Base-by-base conservation (phyloP, 2,888 invertebrate species). In the Lamellibrachia satsuma region DNA sequence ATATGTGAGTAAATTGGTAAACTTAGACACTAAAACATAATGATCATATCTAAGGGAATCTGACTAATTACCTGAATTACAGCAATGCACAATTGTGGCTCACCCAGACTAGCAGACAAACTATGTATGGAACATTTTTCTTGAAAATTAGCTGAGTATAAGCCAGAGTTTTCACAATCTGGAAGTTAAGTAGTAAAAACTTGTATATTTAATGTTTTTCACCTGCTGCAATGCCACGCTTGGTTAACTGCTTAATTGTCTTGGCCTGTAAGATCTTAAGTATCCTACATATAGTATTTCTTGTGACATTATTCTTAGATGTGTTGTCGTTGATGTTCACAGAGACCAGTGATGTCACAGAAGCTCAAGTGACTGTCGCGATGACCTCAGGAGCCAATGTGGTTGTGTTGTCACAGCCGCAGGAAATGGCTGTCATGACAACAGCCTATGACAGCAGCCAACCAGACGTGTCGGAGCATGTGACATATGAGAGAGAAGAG, bases 361-460 rank as follows among this genome's bases (percentile, higher is more conserved):
- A 75, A n/a, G 6, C 75, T 22, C 75, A 22, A 22, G 75, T 75
- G 75, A 75, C 75, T 4, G 75, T 75, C 4, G 6, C 91, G 9
- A 57, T 55, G 75, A 11, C 92, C n/a, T 52, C 92, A 55, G n/a
- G 52, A 7, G 92, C 94, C 91, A 94, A 93, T 92, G 94, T 95
- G 52, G 94, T 95, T 52, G 94, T 95, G 8, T 93, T 95, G 51
- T 94, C 94, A 7, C 94, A 94, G 57, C 94, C 94, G 27, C 94
- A 94, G 91, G 93, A 94, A 90, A 94, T 94, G 52, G 93, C 93
- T 90, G 93, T 93, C 92, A 92, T 93, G 92, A 27, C 92, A 60
- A 92, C 93, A 52, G n/a, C 75, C 3, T 75, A 75, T 75, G 75
- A 75, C 75, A 75, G n/a, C 75, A 75, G 22, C 22, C 75, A 75